Evolutionary conservation across 1,140 invertebrate species (phyloP), one percentile per base, ranked within the genome.

Genomic region (Chironomus tepperi): DNA sequence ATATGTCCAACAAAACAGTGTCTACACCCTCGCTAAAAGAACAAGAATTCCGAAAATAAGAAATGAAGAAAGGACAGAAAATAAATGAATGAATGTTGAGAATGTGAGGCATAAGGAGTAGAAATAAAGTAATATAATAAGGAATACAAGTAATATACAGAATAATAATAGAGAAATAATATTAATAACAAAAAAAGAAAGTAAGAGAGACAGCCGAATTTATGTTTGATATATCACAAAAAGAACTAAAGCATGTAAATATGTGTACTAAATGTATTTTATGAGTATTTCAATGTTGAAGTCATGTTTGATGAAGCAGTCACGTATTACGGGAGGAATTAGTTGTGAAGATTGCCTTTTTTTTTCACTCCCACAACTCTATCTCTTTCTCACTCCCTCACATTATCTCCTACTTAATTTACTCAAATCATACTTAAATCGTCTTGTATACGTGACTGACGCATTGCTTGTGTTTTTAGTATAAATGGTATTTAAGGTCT

Each of bases 281-380:
- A 70, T 70, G 65, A 16, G 65, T 18, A 9, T 57, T n/a, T 57
- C 47, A 57, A 57, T 70, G 65, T 70, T 70, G 6, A 10, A 70
- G 19, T 70, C 16, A 70, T 70, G 65, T 70, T 70, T 70, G 65
- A 70, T 70, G 65, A 70, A 70, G 16, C 65, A 70, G 65, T 70
- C 65, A 70, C 65, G 65, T 70, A 70, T 70, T 70, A 10, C 16
- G 65, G 65, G 47, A 57, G 19, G 65, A 70, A 70, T 70, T 70
- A 70, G 16, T 70, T 70, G 47, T 57, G 65, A 18, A 70, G 65
- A 70, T 70, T 70, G 16, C 65, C 19, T 19, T 21, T 19, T 70
- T 21, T 16, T 57, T 19, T n/a, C 65, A 6, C 18, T 18, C 3
- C 65, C 7, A 19, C 65, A 18, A 18, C 19, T 70, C 65, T 18